Percentiles rank a stretch among this genome's conserved stretches.
These are phyloP conservation scores for Xyliphius kryptos DNA, from an alignment of 2,113 vertebrate species.

Conservation along the genomic window DNA sequence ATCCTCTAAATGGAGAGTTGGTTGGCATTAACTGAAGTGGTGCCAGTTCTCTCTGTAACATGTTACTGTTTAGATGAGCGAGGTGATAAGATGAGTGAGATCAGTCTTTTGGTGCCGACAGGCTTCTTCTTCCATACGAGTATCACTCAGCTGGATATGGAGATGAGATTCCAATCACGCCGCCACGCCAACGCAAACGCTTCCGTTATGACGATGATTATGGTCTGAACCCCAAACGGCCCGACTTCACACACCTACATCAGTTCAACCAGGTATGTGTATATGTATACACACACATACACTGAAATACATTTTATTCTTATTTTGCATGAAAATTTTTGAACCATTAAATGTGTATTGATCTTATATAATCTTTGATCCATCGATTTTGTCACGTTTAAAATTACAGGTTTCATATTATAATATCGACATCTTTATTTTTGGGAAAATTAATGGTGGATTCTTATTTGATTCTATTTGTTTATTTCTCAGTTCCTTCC, in stretches of 20 bases:
- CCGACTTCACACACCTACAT: constrained; percentile 10
- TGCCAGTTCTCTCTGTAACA: too few species aligned
- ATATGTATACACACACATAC: background rate
- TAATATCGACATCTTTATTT: too few species aligned
- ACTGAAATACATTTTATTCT: background rate
- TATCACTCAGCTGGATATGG: constrained; percentile 56
- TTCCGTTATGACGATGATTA: constrained; percentile 39
- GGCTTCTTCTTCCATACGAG: constrained; percentile 63
- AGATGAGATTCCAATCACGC: constrained; percentile 39
- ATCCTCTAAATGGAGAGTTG: too few species aligned
- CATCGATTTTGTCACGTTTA: too few species aligned
- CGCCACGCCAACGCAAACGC: constrained; percentile 44
- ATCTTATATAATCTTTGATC: too few species aligned
- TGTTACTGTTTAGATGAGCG: too few species aligned
- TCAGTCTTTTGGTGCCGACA: constrained; percentile 28
- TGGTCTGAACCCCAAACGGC: constrained; percentile 44
- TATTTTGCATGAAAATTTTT: background rate
- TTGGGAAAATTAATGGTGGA: background rate
- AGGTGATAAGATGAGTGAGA: background rate
- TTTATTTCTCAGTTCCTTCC: constrained; percentile 31
- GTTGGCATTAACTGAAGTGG: too few species aligned
- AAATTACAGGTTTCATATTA: too few species aligned
- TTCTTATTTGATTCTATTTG: background rate
- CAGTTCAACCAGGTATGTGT: constrained; percentile 42
- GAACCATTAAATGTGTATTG: too few species aligned